Evolutionary conservation across 2,888 invertebrate genomes (phyloP), one percentile per base, ranked within the genome.

Genomic region (Cephus pygmeus): DNA sequence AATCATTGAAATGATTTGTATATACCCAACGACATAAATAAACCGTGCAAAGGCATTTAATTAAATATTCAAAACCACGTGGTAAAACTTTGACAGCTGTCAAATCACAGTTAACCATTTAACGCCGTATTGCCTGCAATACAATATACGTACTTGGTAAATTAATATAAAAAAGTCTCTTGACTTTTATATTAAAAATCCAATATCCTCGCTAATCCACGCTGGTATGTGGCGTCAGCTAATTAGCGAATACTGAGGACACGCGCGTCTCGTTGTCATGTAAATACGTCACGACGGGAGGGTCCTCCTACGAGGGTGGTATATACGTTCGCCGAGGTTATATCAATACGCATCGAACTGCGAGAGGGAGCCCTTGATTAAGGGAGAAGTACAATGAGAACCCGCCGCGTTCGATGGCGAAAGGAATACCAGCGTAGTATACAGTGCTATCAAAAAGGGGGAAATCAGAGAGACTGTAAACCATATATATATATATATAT

Each of bases 121-220:
- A 40, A 15, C 40, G 12, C 0, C 40, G 40, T 40, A 40, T 15
- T 40, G 40, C 40, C 40, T 15, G 15, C 40, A 4, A 40, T 40
- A 40, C 40, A 40, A 40, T 40, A 40, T 4, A 40, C 33, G 15
- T 0, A 40, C 4, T 4, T 4, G 6, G 40, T 40, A 40, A 40
- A 40, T 40, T 40, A 40, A 40, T 40, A 40, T 40, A 40, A 40
- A 15, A 33, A 40, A 40, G 40, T 40, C 40, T 40, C 40, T 40
- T 15, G 40, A 40, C 40, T 40, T 85, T 87, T 85, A 83, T 88
- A 90, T 88, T 87, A 90, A 90, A 90, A 91, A 90, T 90, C 87
- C 88, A 90, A 91, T 90, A 91, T 89, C 85, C 88, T 85, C 86
- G 88, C 87, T 89, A 89, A 90, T 90, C 89, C 89, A 79, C 77